Evolutionary conservation across 2,113 vertebrate genomes (phyloP), one percentile per base, ranked within the genome.

Genomic region (Notarius quadriscutis): DNA sequence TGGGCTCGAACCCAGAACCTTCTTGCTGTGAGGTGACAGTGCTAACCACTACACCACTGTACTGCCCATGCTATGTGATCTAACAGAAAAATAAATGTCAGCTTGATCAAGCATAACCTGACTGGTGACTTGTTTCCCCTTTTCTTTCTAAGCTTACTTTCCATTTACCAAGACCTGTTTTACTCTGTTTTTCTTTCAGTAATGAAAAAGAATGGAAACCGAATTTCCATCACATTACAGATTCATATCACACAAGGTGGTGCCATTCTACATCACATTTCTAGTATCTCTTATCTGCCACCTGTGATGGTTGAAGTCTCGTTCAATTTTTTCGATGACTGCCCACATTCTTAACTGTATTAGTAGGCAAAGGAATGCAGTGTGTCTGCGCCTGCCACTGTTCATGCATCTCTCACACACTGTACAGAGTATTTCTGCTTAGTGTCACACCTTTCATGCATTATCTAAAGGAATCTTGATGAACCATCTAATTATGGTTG

Each of bases 101-200:
- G 20, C n/a, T n/a, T 65, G 72, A 81, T 90, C 87, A 90, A 81
- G 89, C n/a, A 77, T 15, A 90, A 90, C 89, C 87, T 87, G 89
- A 90, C 9, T n/a, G 34, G 72, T 82, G 14, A 86, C 81, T 69
- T 85, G 71, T 72, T 62, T 14, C 69, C 81, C 58, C n/a, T 82
- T 87, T 69, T 87, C 79, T 81, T 77, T 84, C 74, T 58, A 78
- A 69, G 41, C 30, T 58, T 72, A 55, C 65, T 63, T 69, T 87
- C 63, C 77, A 71, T 25, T 79, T 74, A 25, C 34, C 80, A 58
- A 83, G 71, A 79, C 51, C 74, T 78, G 88, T 65, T 89, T 85
- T 74, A 62, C 89, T 87, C 75, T 60, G 89, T 77, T 90, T 51
- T 84, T 75, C 84, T 79, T 88, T 90, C 51, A 75, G 71, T 81